These are phyloP conservation scores for Tenrec ecaudatus DNA, from an alignment of 2,113 vertebrate species.

Conservation along the genomic window DNA sequence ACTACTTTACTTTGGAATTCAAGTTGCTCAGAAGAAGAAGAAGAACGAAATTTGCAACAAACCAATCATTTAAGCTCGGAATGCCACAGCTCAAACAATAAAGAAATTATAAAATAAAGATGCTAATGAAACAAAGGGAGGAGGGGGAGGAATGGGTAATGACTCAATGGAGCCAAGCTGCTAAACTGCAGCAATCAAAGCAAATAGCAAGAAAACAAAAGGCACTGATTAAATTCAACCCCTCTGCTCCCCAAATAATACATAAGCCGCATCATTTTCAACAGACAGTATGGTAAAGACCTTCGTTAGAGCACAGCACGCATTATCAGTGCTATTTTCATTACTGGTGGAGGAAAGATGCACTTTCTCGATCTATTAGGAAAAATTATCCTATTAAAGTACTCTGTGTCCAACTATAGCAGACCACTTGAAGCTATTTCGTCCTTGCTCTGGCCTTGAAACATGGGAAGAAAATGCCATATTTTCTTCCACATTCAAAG, in stretches of 20 bases:
- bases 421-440: background rate
- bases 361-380: conserved; percentile 59
- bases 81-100: conserved; percentile 62
- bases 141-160: conserved; percentile 58
- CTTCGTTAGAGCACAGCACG: conserved; percentile 4
- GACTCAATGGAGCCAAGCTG: conserved; percentile 65
- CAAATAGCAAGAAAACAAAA: conserved; percentile 79
- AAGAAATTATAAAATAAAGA: conserved; percentile 77
- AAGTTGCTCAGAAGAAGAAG: conserved; percentile 59
- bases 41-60: conserved; percentile 27
- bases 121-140: conserved; percentile 77
- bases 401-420: background rate
- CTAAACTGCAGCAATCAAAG: conserved; percentile 75
- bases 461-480: background rate
- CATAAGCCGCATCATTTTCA: conserved; percentile 2
- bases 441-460: conserved; percentile 58
- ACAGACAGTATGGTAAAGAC: conserved; percentile 47
- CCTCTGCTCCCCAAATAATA: conserved; percentile 68
- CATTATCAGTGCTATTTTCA: conserved; percentile 65
- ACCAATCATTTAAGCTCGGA: conserved; percentile 68
- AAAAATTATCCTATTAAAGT: conserved; percentile 20
- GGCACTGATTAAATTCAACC: conserved; percentile 79
- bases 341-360: conserved; percentile 43
- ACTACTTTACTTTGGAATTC: conserved; percentile 54
- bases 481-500: background rate